Evolutionary conservation across 2,113 vertebrate genomes (phyloP).

Genomic region (Ornithorhynchus anatinus): DNA sequence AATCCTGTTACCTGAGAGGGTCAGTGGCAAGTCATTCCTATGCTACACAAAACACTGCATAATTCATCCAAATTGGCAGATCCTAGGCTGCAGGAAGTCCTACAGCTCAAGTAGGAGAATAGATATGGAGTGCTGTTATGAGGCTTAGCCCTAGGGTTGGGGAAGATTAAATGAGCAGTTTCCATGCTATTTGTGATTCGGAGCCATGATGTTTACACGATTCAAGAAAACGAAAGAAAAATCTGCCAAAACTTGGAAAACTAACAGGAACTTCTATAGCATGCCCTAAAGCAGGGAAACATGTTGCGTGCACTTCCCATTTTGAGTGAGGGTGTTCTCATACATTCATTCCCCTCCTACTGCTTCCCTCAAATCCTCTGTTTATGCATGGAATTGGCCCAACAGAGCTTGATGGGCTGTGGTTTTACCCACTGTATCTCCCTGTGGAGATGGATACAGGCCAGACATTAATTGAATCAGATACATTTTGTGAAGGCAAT

Average conservation of each 20-base stretch:
- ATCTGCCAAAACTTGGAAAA: neutral
- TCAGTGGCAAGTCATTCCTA: too few relatives aligned
- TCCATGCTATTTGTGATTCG: neutral
- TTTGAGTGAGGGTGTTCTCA: neutral
- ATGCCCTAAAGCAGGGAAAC: neutral
- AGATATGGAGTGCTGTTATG: too few relatives aligned
- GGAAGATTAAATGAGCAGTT: neutral
- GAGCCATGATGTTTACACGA: neutral
- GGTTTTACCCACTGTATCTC: neutral
- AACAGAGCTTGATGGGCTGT: neutral
- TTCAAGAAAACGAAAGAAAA: neutral
- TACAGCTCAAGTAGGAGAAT: too few relatives aligned
- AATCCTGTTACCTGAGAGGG: too few relatives aligned
- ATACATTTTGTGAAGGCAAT: neutral
- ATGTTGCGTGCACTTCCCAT: neutral
- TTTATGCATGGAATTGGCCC: neutral
- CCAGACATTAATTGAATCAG: neutral
- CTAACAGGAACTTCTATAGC: neutral
- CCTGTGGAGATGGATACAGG: neutral
- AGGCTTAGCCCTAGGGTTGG: too few relatives aligned
- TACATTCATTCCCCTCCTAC: neutral
- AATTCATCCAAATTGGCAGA: neutral
- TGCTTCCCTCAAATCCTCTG: neutral
- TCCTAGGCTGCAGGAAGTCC: neutral
- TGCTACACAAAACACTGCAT: neutral